phyloP scores from a whole-genome alignment of 2,888 invertebrate genomes.

The Prosapia bicincta region DNA sequence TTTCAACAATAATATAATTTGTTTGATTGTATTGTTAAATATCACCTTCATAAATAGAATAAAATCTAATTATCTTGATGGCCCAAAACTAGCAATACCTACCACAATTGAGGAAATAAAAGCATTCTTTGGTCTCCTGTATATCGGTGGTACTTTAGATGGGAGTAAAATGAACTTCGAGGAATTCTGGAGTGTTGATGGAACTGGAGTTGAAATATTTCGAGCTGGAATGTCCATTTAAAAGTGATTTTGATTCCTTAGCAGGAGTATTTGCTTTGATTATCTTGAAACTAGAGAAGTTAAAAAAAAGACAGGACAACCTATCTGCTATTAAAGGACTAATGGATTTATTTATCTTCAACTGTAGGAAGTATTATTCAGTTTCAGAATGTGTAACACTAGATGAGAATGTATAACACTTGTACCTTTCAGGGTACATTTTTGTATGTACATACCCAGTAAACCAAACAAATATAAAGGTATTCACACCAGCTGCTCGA shows the following conservation, averaged over 20 bases:
- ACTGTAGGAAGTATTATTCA: too few relatives aligned
- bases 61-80: background rate
- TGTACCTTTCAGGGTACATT: too few relatives aligned
- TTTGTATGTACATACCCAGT: too few relatives aligned
- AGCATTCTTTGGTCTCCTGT: background rate
- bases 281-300: too few relatives aligned
- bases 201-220: slow-evolving; percentile 11
- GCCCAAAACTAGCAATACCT: slow-evolving; percentile 1
- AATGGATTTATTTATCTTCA: too few relatives aligned
- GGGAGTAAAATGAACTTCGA: slow-evolving; percentile 1
- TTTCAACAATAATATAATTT: background rate
- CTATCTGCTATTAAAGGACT: too few relatives aligned
- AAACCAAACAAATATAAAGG: too few relatives aligned
- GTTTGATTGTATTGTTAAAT: background rate
- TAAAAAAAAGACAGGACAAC: too few relatives aligned
- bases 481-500: too few relatives aligned
- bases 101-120: background rate
- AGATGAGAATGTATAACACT: too few relatives aligned
- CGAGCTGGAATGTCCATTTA: slow-evolving; percentile 7
- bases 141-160: background rate
- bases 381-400: too few relatives aligned
- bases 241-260: background rate
- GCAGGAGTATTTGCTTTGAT: background rate
- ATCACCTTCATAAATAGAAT: background rate
- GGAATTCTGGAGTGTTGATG: slow-evolving; percentile 8